A percentile compares a stretch with the other conserved stretches of the same genome.
Evolutionary conservation across 2,797 vertebrate species (phyloP).

Genomic region (Coracias cyanogaster): DNA sequence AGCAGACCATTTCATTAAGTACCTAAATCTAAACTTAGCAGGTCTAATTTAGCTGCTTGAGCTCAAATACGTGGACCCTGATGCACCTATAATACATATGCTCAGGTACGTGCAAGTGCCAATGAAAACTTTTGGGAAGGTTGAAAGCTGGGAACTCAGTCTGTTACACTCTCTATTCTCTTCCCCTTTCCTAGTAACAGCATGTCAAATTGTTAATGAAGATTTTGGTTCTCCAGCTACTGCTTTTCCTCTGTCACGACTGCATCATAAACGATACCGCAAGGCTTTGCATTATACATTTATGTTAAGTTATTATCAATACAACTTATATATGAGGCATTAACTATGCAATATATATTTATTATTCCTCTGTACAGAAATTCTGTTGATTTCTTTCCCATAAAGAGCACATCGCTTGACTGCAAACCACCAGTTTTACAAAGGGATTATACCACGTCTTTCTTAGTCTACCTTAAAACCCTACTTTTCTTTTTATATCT

Average conservation of each 20-base stretch:
- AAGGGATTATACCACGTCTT: background rate
- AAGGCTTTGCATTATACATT: background rate
- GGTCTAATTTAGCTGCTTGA: background rate
- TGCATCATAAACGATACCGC: background rate
- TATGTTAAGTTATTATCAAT: slow-evolving; percentile 44
- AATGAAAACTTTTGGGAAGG: background rate
- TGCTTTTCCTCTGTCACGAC: background rate
- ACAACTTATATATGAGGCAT: slow-evolving; percentile 9
- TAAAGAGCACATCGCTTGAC: background rate
- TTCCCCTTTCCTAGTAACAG: background rate
- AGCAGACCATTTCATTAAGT: background rate
- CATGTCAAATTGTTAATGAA: background rate
- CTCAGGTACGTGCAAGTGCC: background rate
- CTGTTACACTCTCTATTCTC: background rate
- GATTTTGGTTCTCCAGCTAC: background rate
- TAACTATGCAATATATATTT: slow-evolving; percentile 33
- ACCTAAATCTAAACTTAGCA: slow-evolving; percentile 47
- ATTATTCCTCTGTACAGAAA: slow-evolving; percentile 14
- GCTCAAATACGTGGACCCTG: slow-evolving; percentile 14
- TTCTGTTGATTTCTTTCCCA: slow-evolving; percentile 22
- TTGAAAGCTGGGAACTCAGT: background rate
- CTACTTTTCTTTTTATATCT: background rate
- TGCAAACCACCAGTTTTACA: slow-evolving; percentile 6
- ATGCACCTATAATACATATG: slow-evolving; percentile 55
- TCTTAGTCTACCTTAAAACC: background rate